Conservation (phyloP, 2,113 vertebrate species). For the Trogon melanurus region DNA sequence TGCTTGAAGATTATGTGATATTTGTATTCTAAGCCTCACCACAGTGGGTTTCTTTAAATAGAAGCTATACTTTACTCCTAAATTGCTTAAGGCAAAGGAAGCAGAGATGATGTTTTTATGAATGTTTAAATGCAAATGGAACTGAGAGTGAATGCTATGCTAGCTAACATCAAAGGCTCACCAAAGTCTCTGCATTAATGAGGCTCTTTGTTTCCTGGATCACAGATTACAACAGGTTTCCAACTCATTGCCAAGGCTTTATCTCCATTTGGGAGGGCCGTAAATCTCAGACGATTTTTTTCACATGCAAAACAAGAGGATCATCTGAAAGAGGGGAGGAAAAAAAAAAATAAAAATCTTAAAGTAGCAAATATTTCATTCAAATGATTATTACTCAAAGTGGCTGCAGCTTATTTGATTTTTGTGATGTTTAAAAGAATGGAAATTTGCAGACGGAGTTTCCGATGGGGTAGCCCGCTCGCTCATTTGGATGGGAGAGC, state of each 20-base stretch:
- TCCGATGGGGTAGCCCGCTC: slow-evolving; percentile 15
- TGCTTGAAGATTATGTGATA: slow-evolving; percentile 75
- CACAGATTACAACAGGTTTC: slow-evolving; percentile 91
- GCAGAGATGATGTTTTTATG: slow-evolving; percentile 81
- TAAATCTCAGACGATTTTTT: slow-evolving; percentile 79
- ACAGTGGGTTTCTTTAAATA: slow-evolving; percentile 87
- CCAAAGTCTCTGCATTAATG: slow-evolving; percentile 92
- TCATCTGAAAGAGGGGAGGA: slow-evolving; percentile 49
- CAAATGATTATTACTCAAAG: slow-evolving; percentile 27
- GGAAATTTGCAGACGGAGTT: slow-evolving; percentile 19
- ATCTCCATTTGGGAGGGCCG: slow-evolving; percentile 80
- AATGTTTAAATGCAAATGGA: slow-evolving; percentile 78
- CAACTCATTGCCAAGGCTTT: slow-evolving; percentile 80
- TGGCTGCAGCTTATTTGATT: slow-evolving; percentile 48
- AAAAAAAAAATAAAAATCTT: not conserved
- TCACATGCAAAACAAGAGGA: slow-evolving; percentile 73
- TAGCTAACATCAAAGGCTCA: slow-evolving; percentile 91
- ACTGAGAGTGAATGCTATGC: slow-evolving; percentile 87
- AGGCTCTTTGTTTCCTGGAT: slow-evolving; percentile 93
- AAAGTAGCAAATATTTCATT: slow-evolving; percentile 60
- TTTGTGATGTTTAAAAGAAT: slow-evolving; percentile 49
- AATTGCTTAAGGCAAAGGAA: slow-evolving; percentile 81
- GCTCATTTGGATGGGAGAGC: not conserved
- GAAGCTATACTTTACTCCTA: slow-evolving; percentile 82
- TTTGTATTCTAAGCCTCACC: slow-evolving; percentile 79